Evolutionary conservation across 1,140 invertebrate species (phyloP).

Genomic region (Drosophila sechellia): DNA sequence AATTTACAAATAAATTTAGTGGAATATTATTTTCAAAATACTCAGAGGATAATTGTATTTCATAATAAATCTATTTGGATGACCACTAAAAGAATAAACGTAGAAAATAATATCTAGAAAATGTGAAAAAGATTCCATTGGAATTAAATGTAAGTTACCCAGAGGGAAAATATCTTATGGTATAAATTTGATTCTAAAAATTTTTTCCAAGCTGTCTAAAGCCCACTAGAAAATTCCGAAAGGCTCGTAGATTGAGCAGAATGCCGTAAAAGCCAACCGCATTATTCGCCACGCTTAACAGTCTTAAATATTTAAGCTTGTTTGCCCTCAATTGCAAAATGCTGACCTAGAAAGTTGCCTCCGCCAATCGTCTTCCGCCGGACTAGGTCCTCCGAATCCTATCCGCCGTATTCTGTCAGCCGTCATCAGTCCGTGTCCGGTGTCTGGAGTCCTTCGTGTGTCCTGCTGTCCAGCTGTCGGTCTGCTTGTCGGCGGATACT

Average conservation of each 20-base stretch:
- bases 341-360: constrained; percentile 53
- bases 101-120: background rate
- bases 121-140: background rate
- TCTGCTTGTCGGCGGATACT: constrained; percentile 6
- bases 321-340: constrained; percentile 46
- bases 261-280: constrained; percentile 41
- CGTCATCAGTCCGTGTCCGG: constrained; percentile 21
- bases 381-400: constrained; percentile 6
- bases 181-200: constrained; percentile 11
- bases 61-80: background rate
- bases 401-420: constrained; percentile 40
- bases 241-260: constrained; percentile 28
- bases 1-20: background rate
- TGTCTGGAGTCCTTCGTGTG: constrained; percentile 8
- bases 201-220: background rate
- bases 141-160: constrained; percentile 1
- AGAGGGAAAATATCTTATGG: background rate
- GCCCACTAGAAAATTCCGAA: constrained; percentile 20
- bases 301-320: constrained; percentile 59
- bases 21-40: background rate
- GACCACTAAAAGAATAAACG: background rate
- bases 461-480: background rate
- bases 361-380: constrained; percentile 33
- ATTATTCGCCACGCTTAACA: constrained; percentile 30
- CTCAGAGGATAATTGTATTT: background rate